Conservation (phyloP, 2,113 vertebrate species). For the Willisornis vidua region DNA sequence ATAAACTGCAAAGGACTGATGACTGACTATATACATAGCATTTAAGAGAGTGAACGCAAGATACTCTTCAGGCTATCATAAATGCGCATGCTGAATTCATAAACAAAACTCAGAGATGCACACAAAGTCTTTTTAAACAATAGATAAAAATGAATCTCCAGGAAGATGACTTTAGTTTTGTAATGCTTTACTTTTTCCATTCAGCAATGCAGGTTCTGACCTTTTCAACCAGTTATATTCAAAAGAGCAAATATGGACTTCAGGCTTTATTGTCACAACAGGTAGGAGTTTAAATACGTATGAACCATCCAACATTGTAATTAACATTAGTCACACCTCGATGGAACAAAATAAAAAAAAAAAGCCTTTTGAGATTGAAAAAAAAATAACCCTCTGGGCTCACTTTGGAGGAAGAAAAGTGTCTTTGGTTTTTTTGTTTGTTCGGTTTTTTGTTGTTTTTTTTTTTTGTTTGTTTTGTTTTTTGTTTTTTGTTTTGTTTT, state of each 20-base stretch:
- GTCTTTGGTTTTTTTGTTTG: too few relatives aligned
- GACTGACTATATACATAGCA: background rate
- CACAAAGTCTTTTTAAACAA: background rate
- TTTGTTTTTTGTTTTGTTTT: background rate
- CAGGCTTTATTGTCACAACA: background rate
- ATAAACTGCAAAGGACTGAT: background rate
- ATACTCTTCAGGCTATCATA: background rate
- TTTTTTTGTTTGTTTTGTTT: background rate
- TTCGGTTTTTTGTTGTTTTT: background rate
- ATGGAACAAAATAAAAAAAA: background rate
- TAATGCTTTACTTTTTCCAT: background rate
- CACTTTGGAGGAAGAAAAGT: too few relatives aligned
- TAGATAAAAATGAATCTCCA: background rate
- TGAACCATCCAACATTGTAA: background rate
- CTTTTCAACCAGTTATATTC: background rate
- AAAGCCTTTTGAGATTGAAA: background rate
- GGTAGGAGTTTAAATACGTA: background rate
- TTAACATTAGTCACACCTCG: background rate
- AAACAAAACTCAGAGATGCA: conserved; percentile 11
- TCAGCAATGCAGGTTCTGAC: background rate
- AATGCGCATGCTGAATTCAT: conserved; percentile 6
- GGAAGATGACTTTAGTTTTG: background rate
- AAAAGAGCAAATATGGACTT: background rate
- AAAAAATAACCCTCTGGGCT: background rate
- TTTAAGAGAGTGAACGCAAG: background rate